A percentile compares a stretch with the other conserved stretches of the same genome.
These are phyloP conservation scores for Prinia subflava DNA, from an alignment of 2,113 vertebrate species.

Conservation along the genomic window DNA sequence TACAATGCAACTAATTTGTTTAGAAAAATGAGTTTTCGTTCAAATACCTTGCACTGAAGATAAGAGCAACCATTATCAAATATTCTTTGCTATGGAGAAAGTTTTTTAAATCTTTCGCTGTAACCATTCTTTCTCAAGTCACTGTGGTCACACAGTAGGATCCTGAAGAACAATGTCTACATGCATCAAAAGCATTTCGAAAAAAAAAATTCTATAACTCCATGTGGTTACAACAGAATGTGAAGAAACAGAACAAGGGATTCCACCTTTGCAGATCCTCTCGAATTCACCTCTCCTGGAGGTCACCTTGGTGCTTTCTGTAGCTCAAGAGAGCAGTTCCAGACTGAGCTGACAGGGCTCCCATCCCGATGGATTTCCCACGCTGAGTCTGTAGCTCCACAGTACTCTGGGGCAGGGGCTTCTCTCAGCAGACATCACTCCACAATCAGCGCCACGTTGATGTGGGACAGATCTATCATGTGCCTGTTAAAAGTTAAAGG, in stretches of 20 bases:
- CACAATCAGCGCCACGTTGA: conserved; percentile 93
- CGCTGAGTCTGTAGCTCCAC: conserved; percentile 25
- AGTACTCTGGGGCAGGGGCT: background rate
- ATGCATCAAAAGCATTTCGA: conserved; percentile 58
- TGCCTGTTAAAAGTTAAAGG: conserved; percentile 80
- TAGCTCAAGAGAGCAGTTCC: conserved; percentile 4
- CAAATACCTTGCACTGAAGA: conserved; percentile 71
- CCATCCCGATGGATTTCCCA: background rate
- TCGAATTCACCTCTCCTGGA: conserved; percentile 39
- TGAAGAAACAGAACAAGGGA: conserved; percentile 31
- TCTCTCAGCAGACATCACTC: conserved; percentile 76
- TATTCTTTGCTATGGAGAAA: conserved; percentile 73
- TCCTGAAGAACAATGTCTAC: conserved; percentile 60
- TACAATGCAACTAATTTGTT: background rate
- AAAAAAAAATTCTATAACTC: conserved; percentile 55
- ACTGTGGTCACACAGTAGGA: conserved; percentile 51
- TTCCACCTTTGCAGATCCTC: conserved; percentile 29
- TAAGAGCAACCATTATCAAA: conserved; percentile 95
- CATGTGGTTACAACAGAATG: conserved; percentile 38
- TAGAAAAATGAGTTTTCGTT: conserved; percentile 35
- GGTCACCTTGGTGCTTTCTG: background rate
- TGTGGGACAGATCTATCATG: conserved; percentile 99
- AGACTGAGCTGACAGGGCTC: background rate
- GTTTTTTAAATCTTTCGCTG: conserved; percentile 40
- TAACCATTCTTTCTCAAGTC: conserved; percentile 61